Evolutionary conservation across 2,888 invertebrate genomes (phyloP).

Genomic region (Syrphus vitripennis): DNA sequence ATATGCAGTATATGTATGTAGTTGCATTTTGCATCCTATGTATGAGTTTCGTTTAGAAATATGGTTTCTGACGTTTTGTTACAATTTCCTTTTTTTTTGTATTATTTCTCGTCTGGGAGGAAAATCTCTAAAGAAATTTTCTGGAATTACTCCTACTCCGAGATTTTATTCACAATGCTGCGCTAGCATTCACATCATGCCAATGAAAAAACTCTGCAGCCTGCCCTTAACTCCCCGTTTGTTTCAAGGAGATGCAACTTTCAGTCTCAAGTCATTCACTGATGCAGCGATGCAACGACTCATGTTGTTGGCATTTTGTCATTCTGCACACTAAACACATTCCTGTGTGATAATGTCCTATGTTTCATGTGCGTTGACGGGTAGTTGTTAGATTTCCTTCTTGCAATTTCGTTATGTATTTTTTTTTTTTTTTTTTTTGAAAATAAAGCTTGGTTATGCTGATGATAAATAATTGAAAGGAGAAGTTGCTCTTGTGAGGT

Average conservation of each 20-base stretch:
- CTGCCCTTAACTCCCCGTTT: neutral
- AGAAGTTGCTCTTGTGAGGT: constrained; percentile 7
- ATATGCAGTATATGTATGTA: no score
- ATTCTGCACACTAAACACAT: constrained; percentile 1
- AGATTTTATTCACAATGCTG: neutral
- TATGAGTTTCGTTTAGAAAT: neutral
- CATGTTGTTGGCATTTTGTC: constrained; percentile 10
- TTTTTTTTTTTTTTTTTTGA: neutral
- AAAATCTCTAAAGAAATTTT: constrained; percentile 9
- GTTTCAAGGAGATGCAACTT: neutral
- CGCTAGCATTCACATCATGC: neutral
- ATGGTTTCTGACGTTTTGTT: neutral
- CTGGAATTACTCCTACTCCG: neutral
- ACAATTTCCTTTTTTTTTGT: neutral
- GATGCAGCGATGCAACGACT: neutral
- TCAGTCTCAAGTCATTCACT: neutral
- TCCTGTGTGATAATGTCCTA: neutral
- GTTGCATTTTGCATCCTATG: neutral
- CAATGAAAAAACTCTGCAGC: neutral
- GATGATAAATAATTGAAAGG: constrained; percentile 39
- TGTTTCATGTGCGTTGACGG: neutral
- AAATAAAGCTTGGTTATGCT: constrained; percentile 34
- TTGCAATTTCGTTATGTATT: no score
- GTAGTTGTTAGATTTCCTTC: neutral
- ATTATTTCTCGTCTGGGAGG: neutral